phyloP scores from a whole-genome alignment of 2,888 invertebrate genomes.

The Rapana venosa region DNA sequence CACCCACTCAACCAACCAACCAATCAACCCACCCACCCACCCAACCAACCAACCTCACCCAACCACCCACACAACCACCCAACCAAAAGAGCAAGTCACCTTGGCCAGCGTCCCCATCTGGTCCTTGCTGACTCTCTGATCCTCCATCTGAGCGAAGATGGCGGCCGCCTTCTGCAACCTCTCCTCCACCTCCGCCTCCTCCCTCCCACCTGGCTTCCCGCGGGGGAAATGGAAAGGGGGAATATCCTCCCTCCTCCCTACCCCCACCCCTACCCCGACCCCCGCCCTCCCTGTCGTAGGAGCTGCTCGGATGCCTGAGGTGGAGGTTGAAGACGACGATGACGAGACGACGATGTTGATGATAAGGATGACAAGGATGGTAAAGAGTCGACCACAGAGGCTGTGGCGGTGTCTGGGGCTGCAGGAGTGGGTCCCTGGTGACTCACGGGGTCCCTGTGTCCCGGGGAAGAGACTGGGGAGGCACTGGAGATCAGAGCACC shows the following conservation, averaged over 20 bases:
- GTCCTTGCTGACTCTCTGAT: conserved; percentile 83
- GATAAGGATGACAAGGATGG: neutral
- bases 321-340: neutral
- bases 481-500: neutral
- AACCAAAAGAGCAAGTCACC: conserved; percentile 74
- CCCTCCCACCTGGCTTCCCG: conserved; percentile 56
- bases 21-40: no score
- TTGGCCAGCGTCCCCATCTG: conserved; percentile 83
- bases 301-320: conserved; percentile 50
- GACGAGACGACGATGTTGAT: conserved; percentile 31
- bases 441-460: neutral
- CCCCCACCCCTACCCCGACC: conserved; percentile 7
- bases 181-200: conserved; percentile 60
- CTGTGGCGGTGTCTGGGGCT: neutral
- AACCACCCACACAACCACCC: neutral
- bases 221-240: conserved; percentile 89
- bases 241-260: conserved; percentile 64
- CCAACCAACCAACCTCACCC: neutral
- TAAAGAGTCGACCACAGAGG: neutral
- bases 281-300: conserved; percentile 26
- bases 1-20: no score
- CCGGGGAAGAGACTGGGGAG: neutral
- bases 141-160: conserved; percentile 86
- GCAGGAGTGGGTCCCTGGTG: neutral
- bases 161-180: conserved; percentile 86